Evolutionary conservation across 2,797 vertebrate genomes (phyloP), one percentile per base, ranked within the genome.

Genomic region (Poecilia gillii): DNA sequence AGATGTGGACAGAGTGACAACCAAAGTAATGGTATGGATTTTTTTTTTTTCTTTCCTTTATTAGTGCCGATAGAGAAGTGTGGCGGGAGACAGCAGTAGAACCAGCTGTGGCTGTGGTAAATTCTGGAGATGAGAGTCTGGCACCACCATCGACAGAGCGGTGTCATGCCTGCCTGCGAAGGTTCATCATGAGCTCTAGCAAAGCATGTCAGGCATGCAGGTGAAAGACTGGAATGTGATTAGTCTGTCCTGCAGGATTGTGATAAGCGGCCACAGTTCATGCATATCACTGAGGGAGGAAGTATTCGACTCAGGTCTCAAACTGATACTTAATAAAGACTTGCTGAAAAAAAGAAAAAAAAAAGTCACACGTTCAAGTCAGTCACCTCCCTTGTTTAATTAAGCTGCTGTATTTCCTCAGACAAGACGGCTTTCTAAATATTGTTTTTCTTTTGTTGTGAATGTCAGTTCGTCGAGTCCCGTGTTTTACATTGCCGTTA

Each of bases 211-310:
- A 93, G 93, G 92, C 92, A 93, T 93, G 94, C 93, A 95, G 95
- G 95, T 96, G 94, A 95, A 94, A 93, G 91, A 94, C 92, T 93
- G 92, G 90, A 94, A 93, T 93, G 93, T 95, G 95, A 96, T 96
- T 95, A 95, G 93, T 90, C 94, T 85, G 93, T 94, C 94, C 96
- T 96, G 96, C 95, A 89, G 92, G 90, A 88, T 86, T 87, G 92
- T 89, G 96, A 96, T 96, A 96, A 96, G 94, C 90, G 93, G 85
- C 94, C 92, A 90, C 90, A 93, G 94, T 94, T 94, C 91, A 92
- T 92, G 90, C 94, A 91, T 89, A 91, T 93, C 93, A 91, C 83
- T 70, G 59, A 81, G 64, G 77, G 84, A 47, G 76, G 68, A 81
- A 86, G 81, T 90, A 80, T 90, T 92, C 68, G 71, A 90, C 88